These are phyloP conservation scores for Gymnothorax javanicus DNA, from an alignment of 2,797 vertebrate genomes.

Conservation along the genomic window DNA sequence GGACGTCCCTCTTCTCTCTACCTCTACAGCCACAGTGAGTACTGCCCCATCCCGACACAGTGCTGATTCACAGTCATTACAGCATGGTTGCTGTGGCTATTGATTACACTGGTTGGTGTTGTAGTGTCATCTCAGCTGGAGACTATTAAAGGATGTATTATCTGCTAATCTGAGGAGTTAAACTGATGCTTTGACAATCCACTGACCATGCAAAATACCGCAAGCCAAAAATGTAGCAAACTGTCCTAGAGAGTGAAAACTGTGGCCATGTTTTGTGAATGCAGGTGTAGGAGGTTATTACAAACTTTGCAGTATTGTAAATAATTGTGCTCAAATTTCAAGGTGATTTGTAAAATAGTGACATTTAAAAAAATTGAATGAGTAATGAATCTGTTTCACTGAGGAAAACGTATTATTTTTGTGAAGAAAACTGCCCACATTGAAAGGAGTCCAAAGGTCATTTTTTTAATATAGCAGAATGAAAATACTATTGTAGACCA, in stretches of 20 bases:
- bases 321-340: not conserved
- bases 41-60: slow-evolving; percentile 15
- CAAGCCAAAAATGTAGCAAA: not conserved
- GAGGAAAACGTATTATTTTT: not conserved
- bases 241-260: not conserved
- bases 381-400: not conserved
- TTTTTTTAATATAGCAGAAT: not conserved
- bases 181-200: not conserved
- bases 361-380: not conserved
- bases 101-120: not conserved
- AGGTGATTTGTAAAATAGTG: not conserved
- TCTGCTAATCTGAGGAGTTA: not conserved
- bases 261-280: not conserved
- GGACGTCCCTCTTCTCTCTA: slow-evolving; percentile 52
- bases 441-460: not conserved
- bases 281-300: not conserved
- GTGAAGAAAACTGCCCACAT: not conserved
- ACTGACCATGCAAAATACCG: not conserved
- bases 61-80: not conserved
- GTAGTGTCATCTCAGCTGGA: not conserved
- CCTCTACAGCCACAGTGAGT: slow-evolving; percentile 58
- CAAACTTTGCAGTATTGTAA: not conserved
- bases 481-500: not conserved
- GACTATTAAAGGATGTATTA: not conserved
- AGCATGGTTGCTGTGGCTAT: not conserved